Evolutionary conservation across 2,113 vertebrate genomes (phyloP), one percentile per base, ranked within the genome.

Genomic region (Leptobrachium ailaonicum): DNA sequence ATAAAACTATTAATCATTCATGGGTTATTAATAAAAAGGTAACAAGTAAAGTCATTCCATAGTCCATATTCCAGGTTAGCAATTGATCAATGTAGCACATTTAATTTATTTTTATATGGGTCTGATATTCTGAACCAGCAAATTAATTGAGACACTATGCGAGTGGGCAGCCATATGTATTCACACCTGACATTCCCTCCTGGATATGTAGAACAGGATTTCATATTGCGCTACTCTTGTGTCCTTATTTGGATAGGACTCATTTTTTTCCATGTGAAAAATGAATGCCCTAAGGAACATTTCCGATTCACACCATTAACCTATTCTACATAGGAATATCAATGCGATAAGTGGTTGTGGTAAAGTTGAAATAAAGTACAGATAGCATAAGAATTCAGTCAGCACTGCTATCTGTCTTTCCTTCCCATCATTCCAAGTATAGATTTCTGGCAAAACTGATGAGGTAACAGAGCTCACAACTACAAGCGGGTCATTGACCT

Each of bases 1-100:
- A 81, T 74, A 75, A 41, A 66, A n/a, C 64, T 68, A 74, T 80
- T 67, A 74, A 80, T 69, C 62, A 60, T 74, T 80, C 20, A 74
- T 73, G 40, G 42, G 42, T 20, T 68, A 68, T 73, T 74, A 68
- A 67, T 45, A 69, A 40, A 68, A 68, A 74, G 68, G 40, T 69
- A 69, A 50, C 71, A 71, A 41, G 64, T 13, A 73, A 4, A 68
- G 50, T 2, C 47, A 54, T 40, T 12, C 13, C 10, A 40, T 41
- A 43, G 43, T 8, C n/a, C 14, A 58, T 56, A 43, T 72, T 66
- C 41, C 56, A 56, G 6, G 4, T 80, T 69, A 50, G 20, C 67
- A 81, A 81, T 60, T 69, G 58, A 75, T 69, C 7, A 62, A 32
- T 69, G 3, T 45, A 75, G 62, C 41, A 32, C 60, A 14, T 45